Conservation (phyloP, 2,888 invertebrate species). For the Lottia scabra region DNA sequence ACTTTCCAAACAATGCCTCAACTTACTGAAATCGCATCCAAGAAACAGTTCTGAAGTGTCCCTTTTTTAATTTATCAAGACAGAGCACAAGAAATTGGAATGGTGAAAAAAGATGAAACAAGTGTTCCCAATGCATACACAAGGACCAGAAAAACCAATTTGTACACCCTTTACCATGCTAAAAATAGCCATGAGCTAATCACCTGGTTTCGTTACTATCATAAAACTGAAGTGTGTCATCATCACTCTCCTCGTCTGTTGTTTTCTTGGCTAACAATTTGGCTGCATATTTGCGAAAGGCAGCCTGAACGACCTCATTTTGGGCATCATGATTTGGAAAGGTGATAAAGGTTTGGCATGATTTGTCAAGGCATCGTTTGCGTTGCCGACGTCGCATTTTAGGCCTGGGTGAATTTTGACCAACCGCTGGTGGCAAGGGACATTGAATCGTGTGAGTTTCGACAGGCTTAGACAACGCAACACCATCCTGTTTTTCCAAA, state of each 20-base stretch:
- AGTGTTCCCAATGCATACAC: too few species aligned
- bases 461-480: not conserved
- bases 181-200: not conserved
- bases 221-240: not conserved
- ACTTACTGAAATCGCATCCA: too few species aligned
- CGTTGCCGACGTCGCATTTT: not conserved
- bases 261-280: not conserved
- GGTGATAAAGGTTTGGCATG: not conserved
- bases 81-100: too few species aligned
- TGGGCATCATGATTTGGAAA: not conserved
- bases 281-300: slow-evolving; percentile 2
- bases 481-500: not conserved
- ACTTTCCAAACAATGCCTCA: too few species aligned
- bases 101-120: too few species aligned
- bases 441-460: not conserved
- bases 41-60: too few species aligned
- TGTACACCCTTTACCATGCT: not conserved
- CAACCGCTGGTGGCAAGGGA: not conserved
- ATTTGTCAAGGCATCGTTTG: not conserved
- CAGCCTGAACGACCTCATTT: not conserved
- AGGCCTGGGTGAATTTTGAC: slow-evolving; percentile 1
- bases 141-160: too few species aligned
- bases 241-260: not conserved
- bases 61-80: too few species aligned
- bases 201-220: slow-evolving; percentile 4